These are phyloP conservation scores for Centropus bengalensis DNA, from an alignment of 2,113 vertebrate genomes.

Conservation along the genomic window DNA sequence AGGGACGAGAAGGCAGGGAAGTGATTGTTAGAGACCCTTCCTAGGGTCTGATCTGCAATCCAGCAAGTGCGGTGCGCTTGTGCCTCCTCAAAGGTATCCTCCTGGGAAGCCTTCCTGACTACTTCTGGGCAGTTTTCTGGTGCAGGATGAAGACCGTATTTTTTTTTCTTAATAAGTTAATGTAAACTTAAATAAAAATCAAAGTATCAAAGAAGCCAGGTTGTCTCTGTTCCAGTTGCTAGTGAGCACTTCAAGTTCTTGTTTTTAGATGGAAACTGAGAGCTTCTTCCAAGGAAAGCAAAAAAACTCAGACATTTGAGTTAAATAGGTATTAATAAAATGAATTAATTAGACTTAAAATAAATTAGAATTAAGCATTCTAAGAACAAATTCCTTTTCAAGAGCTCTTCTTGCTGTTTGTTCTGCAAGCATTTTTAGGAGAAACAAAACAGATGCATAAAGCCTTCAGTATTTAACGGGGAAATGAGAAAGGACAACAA, in stretches of 20 bases:
- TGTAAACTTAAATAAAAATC: not conserved
- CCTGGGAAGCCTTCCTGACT: accelerated
- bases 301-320: not conserved
- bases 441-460: not conserved
- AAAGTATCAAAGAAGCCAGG: too few species aligned
- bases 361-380: not conserved
- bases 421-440: not conserved
- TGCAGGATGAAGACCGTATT: not conserved
- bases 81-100: not conserved
- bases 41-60: not conserved
- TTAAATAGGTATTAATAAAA: not conserved
- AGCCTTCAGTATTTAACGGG: not conserved
- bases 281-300: not conserved
- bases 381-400: not conserved
- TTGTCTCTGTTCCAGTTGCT: not conserved
- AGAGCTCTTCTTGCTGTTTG: not conserved
- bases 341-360: not conserved
- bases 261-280: not conserved
- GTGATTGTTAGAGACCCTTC: accelerated
- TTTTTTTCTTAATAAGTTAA: not conserved
- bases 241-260: not conserved
- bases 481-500: not conserved
- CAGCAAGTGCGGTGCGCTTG: not conserved
- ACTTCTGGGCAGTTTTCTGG: not conserved
- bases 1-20: not conserved